Conservation (phyloP, 2,888 invertebrate genomes). For the Platycnemis pennipes region DNA sequence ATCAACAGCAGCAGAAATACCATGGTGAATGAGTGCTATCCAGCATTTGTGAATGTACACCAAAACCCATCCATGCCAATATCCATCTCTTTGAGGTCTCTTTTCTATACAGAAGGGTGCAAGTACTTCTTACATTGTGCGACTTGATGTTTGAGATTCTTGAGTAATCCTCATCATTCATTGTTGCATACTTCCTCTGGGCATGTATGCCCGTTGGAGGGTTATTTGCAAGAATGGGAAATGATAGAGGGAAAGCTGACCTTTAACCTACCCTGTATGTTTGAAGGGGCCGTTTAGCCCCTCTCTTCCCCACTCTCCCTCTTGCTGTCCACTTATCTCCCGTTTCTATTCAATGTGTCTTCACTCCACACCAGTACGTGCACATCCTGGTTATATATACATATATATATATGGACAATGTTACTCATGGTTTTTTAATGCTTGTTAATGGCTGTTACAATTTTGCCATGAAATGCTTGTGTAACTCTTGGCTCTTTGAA, state of each 20-base stretch:
- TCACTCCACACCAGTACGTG: slow-evolving; percentile 51
- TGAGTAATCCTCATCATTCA: neutral
- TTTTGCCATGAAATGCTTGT: slow-evolving; percentile 63
- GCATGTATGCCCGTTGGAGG: neutral
- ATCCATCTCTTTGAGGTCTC: neutral
- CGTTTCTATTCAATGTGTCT: slow-evolving; percentile 49
- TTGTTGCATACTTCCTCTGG: neutral
- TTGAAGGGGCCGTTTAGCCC: neutral
- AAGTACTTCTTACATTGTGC: neutral
- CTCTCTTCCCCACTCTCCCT: neutral
- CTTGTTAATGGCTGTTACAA: slow-evolving; percentile 64
- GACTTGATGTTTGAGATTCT: neutral
- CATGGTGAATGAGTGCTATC: slow-evolving; percentile 18
- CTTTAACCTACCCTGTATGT: neutral
- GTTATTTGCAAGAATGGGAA: neutral
- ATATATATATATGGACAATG: slow-evolving; percentile 67
- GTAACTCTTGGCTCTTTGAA: slow-evolving; percentile 57
- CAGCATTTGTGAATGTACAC: neutral
- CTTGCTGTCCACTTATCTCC: neutral
- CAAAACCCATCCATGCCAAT: neutral
- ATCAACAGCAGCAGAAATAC: neutral
- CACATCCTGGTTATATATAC: slow-evolving; percentile 65
- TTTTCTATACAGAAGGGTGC: neutral
- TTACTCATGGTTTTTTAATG: slow-evolving; percentile 66
- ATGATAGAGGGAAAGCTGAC: slow-evolving; percentile 21